A percentile compares a stretch with the other conserved stretches of the same genome.
These are phyloP conservation scores for Sarcophaga peregrina DNA, from an alignment of 1,140 invertebrate genomes.

Conservation along the genomic window DNA sequence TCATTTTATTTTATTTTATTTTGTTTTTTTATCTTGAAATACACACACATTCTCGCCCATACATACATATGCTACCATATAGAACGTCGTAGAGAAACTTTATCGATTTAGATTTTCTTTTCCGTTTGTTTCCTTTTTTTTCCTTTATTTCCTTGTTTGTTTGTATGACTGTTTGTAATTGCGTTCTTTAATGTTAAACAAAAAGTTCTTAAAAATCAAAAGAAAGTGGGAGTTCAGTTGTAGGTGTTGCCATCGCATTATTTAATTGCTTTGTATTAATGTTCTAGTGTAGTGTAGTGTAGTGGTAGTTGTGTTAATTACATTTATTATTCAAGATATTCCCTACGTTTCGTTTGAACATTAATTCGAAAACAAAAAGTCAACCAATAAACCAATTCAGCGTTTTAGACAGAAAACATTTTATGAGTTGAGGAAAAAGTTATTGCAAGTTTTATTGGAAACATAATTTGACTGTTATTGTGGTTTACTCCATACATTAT, in stretches of 20 bases:
- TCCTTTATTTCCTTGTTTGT: neutral
- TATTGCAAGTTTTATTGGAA: neutral
- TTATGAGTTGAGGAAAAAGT: neutral
- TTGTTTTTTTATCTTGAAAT: neutral
- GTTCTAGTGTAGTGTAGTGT: neutral
- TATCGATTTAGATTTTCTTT: slow-evolving; percentile 39
- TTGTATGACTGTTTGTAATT: neutral
- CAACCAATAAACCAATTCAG: neutral
- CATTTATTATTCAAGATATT: neutral
- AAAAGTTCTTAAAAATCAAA: too few species aligned
- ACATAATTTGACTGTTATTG: too few species aligned
- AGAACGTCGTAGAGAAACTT: neutral
- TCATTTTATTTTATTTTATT: neutral
- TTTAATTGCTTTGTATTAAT: slow-evolving; percentile 26
- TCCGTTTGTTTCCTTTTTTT: neutral
- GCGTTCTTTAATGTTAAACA: neutral
- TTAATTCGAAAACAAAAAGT: neutral
- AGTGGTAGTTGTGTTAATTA: slow-evolving; percentile 14
- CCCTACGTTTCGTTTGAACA: neutral
- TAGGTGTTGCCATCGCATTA: slow-evolving; percentile 13
- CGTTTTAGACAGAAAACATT: neutral
- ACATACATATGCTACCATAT: neutral
- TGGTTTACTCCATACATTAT: too few species aligned
- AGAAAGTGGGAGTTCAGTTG: neutral
- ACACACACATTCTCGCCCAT: neutral